phyloP scores from a whole-genome alignment of 2,888 invertebrate genomes.

The Hanleya hanleyi region DNA sequence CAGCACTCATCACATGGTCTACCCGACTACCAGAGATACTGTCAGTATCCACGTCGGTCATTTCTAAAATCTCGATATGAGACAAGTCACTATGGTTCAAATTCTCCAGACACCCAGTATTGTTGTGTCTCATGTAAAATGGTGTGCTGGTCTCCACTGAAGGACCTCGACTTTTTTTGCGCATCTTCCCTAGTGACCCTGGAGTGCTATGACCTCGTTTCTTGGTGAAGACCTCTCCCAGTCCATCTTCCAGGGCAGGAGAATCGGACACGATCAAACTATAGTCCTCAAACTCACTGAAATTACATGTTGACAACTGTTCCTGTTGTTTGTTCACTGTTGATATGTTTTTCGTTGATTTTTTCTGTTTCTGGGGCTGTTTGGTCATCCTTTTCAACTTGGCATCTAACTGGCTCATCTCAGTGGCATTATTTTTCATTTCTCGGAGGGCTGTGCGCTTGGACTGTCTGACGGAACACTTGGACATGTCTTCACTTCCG shows the following conservation, averaged over 20 bases:
- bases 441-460: neutral
- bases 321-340: no score
- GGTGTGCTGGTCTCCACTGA: neutral
- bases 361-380: no score
- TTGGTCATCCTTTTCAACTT: no score
- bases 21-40: neutral
- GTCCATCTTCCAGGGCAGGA: neutral
- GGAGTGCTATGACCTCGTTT: conserved; percentile 3
- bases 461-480: no score
- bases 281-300: conserved; percentile 5
- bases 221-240: neutral
- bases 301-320: no score
- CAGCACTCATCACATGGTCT: neutral
- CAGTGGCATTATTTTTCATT: neutral
- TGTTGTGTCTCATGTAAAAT: neutral
- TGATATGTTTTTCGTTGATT: no score
- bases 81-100: neutral
- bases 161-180: neutral
- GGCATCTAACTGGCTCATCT: neutral
- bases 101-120: neutral
- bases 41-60: neutral
- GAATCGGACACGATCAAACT: neutral
- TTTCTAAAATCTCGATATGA: neutral
- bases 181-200: neutral
- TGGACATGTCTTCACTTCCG: no score